Conservation (phyloP, 1,140 invertebrate genomes). For the Dendrolimus kikuchii region DNA sequence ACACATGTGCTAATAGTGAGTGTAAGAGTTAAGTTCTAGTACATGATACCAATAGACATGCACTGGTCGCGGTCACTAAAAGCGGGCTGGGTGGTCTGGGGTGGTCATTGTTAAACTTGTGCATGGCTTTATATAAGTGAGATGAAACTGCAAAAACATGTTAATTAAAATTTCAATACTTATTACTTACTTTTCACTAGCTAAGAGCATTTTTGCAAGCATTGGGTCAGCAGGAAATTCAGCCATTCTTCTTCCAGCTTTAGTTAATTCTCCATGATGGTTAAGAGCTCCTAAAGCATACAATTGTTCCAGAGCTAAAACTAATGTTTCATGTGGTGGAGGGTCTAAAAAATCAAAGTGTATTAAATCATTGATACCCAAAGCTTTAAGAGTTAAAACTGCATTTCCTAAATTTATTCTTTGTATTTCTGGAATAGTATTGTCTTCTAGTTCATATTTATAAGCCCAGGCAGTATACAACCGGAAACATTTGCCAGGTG, state of each 20-base stretch:
- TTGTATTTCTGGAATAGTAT: conserved; percentile 98
- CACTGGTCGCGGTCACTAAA: too few species aligned
- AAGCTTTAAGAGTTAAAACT: conserved; percentile 95
- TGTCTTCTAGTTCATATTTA: conserved; percentile 97
- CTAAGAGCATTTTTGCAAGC: conserved; percentile 99
- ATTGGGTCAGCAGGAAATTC: conserved; percentile 99
- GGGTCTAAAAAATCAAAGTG: conserved; percentile 99
- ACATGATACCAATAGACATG: too few species aligned
- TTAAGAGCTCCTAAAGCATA: conserved; percentile 99
- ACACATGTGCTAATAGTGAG: too few species aligned
- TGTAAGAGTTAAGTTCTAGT: too few species aligned
- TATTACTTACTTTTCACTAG: conserved; percentile 90
- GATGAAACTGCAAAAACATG: too few species aligned
- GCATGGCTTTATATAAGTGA: too few species aligned
- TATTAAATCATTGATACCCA: conserved; percentile 97
- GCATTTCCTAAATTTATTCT: conserved; percentile 98
- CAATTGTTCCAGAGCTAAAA: conserved; percentile 96
- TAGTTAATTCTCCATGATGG: conserved; percentile 97
- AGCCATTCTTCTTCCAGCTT: conserved; percentile 97
- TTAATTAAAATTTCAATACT: neutral
- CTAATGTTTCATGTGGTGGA: conserved; percentile 96
- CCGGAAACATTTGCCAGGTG: conserved; percentile 97
- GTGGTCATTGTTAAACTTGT: too few species aligned
- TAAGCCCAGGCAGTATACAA: conserved; percentile 98
- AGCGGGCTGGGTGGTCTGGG: too few species aligned